Percentiles rank a stretch among this genome's conserved stretches.
Conservation (phyloP, 2,888 invertebrate species). For the Apamea sordens region DNA sequence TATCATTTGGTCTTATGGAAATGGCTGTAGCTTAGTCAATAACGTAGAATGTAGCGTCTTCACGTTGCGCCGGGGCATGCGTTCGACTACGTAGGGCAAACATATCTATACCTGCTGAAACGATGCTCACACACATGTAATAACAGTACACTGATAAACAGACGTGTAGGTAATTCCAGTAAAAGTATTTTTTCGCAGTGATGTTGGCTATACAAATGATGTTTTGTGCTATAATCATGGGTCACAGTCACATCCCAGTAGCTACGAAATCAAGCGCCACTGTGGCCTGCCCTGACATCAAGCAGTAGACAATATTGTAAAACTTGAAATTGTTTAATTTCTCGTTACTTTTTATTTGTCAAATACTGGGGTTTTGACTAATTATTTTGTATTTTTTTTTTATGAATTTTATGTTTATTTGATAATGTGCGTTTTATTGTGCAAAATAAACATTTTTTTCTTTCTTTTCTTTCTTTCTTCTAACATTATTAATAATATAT, state of each 20-base stretch:
- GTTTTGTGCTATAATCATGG: slow-evolving; percentile 9
- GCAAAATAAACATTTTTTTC: slow-evolving; percentile 6
- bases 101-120: slow-evolving; percentile 63
- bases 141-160: slow-evolving; percentile 5
- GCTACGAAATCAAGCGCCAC: slow-evolving; percentile 8
- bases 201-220: slow-evolving; percentile 44
- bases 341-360: neutral
- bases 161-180: neutral
- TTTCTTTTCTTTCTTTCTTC: slow-evolving; percentile 6
- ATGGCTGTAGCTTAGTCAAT: slow-evolving; percentile 64
- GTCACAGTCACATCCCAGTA: slow-evolving; percentile 20
- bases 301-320: neutral
- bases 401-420: slow-evolving; percentile 12
- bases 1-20: slow-evolving; percentile 70
- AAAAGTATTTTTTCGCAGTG: slow-evolving; percentile 22
- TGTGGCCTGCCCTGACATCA: neutral
- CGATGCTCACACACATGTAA: slow-evolving; percentile 31
- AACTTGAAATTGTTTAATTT: neutral
- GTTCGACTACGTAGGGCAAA: slow-evolving; percentile 60
- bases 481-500: slow-evolving; percentile 25
- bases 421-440: slow-evolving; percentile 9
- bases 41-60: slow-evolving; percentile 56
- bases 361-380: neutral
- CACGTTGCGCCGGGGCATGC: slow-evolving; percentile 46
- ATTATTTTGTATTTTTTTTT: neutral